Evolutionary conservation across 2,797 vertebrate genomes (phyloP), one percentile per base, ranked within the genome.

Genomic region (Molothrus aeneus): DNA sequence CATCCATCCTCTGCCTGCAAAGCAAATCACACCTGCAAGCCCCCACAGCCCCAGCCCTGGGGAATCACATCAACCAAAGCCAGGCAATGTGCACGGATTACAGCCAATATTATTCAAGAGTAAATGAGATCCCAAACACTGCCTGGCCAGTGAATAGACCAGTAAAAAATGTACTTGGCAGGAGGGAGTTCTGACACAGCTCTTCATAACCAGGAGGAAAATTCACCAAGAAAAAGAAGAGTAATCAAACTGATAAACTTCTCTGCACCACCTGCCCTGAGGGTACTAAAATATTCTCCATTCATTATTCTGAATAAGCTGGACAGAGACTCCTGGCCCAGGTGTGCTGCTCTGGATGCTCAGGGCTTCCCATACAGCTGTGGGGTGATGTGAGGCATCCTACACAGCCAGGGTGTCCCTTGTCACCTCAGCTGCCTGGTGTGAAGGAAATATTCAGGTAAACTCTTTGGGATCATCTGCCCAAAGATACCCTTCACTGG

Each of bases 1-100:
- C 54, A 34, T 86, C 57, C 85, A 90, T 71, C 59, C 60, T 80
- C 78, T 86, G 88, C 53, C 82, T 71, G 69, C 78, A 86, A 64
- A 95, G 95, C 60, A 87, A 96, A 96, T 77, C 87, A 50, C 51
- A 38, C 72, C 91, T 78, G 54, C 80, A 32, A 34, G 63, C 36
- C 86, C 60, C 78, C 43, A 69, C 64, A 89, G 60, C 57, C 63
- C 45, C 81, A 79, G 59, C 84, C 80, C 82, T n/a, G 51, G 82
- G 88, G 77, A 92, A 72, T 81, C 34, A 3, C 61, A 85, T 50
- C 83, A 25, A 43, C 65, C 34, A 47, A 84, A 94, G 57, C 75
- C 56, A 7, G 51, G 38, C 56, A 66, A 71, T 22, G 64, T 43
- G 90, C 53, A 64, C 3, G 14, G 93, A 89, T 89, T 75, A 64